Conservation (phyloP, 2,113 vertebrate species). For the Uria lomvia region DNA sequence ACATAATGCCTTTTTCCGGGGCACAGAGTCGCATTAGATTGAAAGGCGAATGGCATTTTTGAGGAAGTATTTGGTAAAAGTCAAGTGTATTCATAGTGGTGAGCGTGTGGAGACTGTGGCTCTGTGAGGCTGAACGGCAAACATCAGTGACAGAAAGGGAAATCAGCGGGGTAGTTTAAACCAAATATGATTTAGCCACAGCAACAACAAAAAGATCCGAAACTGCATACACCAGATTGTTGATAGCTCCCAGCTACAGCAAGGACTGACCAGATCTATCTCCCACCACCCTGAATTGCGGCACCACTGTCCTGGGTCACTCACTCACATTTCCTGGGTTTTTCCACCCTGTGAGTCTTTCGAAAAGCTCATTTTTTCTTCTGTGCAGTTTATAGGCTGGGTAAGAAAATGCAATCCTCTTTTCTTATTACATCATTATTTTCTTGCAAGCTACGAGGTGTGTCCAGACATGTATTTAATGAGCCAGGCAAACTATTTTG, state of each 20-base stretch:
- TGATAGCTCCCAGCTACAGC: not conserved
- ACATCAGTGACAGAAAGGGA: not conserved
- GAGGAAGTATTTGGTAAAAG: not conserved
- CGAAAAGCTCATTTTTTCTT: not conserved
- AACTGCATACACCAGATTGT: not conserved
- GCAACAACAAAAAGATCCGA: not conserved
- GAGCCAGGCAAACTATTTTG: not conserved
- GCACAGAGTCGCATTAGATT: accelerated
- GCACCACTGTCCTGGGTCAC: not conserved
- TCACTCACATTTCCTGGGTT: not conserved
- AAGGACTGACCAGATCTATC: not conserved
- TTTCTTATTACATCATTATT: not conserved
- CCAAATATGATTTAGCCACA: not conserved
- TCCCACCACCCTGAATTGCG: not conserved
- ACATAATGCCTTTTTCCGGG: not conserved
- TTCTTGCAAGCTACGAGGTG: not conserved
- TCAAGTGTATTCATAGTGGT: not conserved
- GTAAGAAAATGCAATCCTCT: not conserved
- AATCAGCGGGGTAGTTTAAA: not conserved
- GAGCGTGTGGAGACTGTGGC: too few species aligned
- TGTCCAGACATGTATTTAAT: not conserved
- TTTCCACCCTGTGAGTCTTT: not conserved
- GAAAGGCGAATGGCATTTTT: not conserved
- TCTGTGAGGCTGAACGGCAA: not conserved
- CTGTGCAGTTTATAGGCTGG: not conserved